Evolutionary conservation across 1,140 invertebrate genomes (phyloP).

Genomic region (Drosophila rhopaloa): DNA sequence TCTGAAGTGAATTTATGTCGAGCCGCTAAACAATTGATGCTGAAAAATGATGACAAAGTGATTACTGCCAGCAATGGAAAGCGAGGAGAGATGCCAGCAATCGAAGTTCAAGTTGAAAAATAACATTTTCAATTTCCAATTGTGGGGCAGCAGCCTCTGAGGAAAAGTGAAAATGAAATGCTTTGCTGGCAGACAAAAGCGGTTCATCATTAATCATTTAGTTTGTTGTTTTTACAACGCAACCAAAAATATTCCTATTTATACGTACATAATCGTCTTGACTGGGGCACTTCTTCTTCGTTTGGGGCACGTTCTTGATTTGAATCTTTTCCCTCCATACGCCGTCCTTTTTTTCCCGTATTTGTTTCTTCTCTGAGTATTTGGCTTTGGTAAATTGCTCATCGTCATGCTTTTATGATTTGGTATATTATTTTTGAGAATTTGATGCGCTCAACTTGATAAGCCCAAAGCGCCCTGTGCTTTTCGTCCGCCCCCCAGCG

Average conservation of each 20-base stretch:
- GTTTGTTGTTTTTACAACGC: slow-evolving; percentile 70
- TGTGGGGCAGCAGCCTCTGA: slow-evolving; percentile 27
- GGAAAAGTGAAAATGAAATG: slow-evolving; percentile 74
- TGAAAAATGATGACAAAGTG: slow-evolving; percentile 82
- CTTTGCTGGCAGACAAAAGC: slow-evolving; percentile 48
- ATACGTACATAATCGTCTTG: slow-evolving; percentile 51
- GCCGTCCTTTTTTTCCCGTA: neutral
- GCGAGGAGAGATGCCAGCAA: slow-evolving; percentile 40
- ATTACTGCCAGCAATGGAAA: slow-evolving; percentile 55
- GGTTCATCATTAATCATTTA: slow-evolving; percentile 78
- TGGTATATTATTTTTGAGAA: slow-evolving; percentile 76
- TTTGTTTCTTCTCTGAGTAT: slow-evolving; percentile 41
- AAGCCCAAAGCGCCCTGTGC: slow-evolving; percentile 57
- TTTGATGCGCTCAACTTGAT: slow-evolving; percentile 80
- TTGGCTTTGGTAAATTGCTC: slow-evolving; percentile 77
- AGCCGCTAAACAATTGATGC: slow-evolving; percentile 71
- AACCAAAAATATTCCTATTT: slow-evolving; percentile 60
- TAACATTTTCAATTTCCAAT: slow-evolving; percentile 65
- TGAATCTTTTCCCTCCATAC: slow-evolving; percentile 56
- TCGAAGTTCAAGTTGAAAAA: slow-evolving; percentile 74
- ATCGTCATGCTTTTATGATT: slow-evolving; percentile 82
- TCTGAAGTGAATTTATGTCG: slow-evolving; percentile 72
- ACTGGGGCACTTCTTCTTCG: slow-evolving; percentile 35
- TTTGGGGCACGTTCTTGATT: slow-evolving; percentile 75
- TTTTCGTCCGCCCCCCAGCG: neutral